Conservation (phyloP, 2,797 vertebrate species). For the Staurois parvus region DNA sequence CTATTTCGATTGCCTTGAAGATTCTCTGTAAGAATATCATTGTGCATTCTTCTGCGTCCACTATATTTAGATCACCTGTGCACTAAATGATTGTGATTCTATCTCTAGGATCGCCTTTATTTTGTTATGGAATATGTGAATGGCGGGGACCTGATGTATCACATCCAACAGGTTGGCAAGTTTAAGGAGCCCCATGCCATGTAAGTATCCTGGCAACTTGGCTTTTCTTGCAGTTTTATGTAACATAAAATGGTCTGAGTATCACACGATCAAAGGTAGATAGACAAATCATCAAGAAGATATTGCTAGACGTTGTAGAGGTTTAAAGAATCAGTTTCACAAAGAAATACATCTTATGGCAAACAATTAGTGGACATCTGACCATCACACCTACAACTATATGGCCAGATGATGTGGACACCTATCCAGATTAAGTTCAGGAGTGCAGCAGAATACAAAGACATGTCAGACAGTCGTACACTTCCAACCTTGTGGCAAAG, state of each 20-base stretch:
- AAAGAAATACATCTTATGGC: background rate
- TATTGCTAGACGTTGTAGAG: background rate
- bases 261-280: too few relatives aligned
- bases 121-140: slow-evolving; percentile 95
- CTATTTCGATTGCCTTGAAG: too few relatives aligned
- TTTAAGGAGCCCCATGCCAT: slow-evolving; percentile 93
- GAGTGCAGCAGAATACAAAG: too few relatives aligned
- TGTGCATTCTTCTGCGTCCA: background rate
- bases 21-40: too few relatives aligned
- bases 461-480: too few relatives aligned
- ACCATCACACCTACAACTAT: too few relatives aligned
- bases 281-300: background rate
- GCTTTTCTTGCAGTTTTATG: background rate
- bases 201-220: slow-evolving; percentile 74
- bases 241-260: background rate
- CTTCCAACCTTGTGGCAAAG: too few relatives aligned
- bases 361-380: too few relatives aligned
- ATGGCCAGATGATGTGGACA: too few relatives aligned
- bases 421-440: too few relatives aligned
- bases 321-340: too few relatives aligned
- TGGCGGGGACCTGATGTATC: slow-evolving; percentile 94
- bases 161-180: slow-evolving; percentile 93
- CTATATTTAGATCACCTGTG: background rate
- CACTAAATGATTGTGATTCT: background rate
- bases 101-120: slow-evolving; percentile 74